Evolutionary conservation across 1,140 invertebrate genomes (phyloP), one percentile per base, ranked within the genome.

Genomic region (Halyomorpha halys): DNA sequence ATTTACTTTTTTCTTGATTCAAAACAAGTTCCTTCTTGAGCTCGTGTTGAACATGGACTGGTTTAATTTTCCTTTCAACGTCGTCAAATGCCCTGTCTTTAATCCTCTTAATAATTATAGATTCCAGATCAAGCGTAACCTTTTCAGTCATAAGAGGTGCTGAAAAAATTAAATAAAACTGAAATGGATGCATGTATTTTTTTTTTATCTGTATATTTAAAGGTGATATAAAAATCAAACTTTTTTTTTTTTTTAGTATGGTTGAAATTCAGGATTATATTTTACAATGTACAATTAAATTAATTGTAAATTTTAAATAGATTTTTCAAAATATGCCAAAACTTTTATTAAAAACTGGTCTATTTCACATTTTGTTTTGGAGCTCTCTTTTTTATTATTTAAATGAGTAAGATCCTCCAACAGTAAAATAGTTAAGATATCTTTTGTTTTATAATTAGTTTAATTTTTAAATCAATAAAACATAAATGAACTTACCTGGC

Each of bases 61-160:
- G 86, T 73, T 94, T 95, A 16, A 89, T 81, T 79, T 97, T 98
- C 54, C 87, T 82, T 68, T 86, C 86, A 0, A 97, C 93, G 79
- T 98, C 94, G 77, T 98, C 94, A 85, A 89, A 99, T 0, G 87
- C 86, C 79, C 91, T 87, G 72, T 98, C 92, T 75, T 94, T 96
- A 14, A 98, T 91, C 71, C 96, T 82, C 73, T 88, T 89, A 68
- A 77, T 84, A 16, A 98, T 95, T 5, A 98, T 84, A 67, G 94
- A 90, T 78, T 98, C 96, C 51, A 98, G 75, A 66, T 82, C 87
- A 3, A 86, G 70, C 4, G 91, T 94, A 3, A 88, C 90, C 74
- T 95, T 82, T 73, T 93, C 89, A 1, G 94, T 98, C 14, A 97
- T 94, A 6, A 91, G 78, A 15, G 94, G 94, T 16, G 93, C 85